phyloP scores from a whole-genome alignment of 1,140 invertebrate species.

The Caenorhabditis brenneri region DNA sequence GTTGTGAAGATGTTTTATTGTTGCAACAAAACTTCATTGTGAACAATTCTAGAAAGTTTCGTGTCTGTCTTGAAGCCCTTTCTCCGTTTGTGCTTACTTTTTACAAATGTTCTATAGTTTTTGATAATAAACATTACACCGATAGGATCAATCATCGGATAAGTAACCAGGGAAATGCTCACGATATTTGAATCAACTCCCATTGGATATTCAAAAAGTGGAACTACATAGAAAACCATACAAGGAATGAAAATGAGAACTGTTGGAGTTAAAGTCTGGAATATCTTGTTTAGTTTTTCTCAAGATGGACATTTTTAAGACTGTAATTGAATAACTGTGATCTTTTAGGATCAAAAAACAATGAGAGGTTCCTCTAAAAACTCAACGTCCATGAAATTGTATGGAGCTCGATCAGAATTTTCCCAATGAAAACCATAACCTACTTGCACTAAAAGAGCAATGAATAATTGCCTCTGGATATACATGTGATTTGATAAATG shows the following conservation, averaged over 20 bases:
- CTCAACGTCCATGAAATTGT: too few relatives aligned
- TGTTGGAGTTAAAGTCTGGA: not conserved
- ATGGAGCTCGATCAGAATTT: too few relatives aligned
- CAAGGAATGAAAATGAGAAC: not conserved
- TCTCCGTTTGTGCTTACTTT: not conserved
- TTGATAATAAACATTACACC: not conserved
- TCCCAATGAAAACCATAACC: too few relatives aligned
- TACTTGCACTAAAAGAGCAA: not conserved
- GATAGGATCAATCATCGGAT: not conserved
- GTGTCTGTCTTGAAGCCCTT: not conserved
- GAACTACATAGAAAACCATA: not conserved
- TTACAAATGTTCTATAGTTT: not conserved
- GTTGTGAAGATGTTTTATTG: not conserved
- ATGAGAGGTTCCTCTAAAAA: too few relatives aligned
- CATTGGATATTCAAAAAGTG: not conserved
- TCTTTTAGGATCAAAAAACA: too few relatives aligned
- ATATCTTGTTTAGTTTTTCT: not conserved
- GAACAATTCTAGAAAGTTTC: not conserved
- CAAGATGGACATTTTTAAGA: too few relatives aligned
- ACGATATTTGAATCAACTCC: not conserved
- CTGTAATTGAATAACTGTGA: too few relatives aligned
- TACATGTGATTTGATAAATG: not conserved
- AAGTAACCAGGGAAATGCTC: not conserved
- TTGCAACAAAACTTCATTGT: not conserved
- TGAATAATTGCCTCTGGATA: not conserved